These are phyloP conservation scores for Dicyrtoma fusca DNA, from an alignment of 2,888 invertebrate species.

Conservation along the genomic window DNA sequence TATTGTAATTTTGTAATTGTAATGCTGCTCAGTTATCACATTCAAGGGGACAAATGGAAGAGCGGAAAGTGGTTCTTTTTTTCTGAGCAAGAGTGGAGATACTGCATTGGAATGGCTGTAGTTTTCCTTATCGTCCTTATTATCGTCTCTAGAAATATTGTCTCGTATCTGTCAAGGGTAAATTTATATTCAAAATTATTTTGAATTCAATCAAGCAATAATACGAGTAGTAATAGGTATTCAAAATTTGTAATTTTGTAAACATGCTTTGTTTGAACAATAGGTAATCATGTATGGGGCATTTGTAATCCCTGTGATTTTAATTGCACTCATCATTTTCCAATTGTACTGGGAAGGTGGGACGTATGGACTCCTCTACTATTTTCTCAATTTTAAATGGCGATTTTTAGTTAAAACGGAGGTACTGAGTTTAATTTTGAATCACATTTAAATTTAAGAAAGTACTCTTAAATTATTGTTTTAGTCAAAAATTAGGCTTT, in stretches of 20 bases:
- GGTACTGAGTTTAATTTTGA: background rate
- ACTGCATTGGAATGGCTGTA: constrained; percentile 15
- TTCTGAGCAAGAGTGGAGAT: constrained; percentile 36
- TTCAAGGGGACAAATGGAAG: constrained; percentile 37
- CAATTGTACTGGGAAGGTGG: background rate
- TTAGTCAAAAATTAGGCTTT: too few species aligned
- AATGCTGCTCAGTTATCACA: constrained; percentile 19
- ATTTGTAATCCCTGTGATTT: background rate
- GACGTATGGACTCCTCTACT: background rate
- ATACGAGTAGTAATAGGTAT: too few species aligned
- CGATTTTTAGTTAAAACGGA: background rate
- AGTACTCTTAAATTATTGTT: too few species aligned
- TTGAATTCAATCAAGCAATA: too few species aligned
- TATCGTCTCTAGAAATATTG: constrained; percentile 19
- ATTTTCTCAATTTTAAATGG: background rate
- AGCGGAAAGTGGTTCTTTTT: constrained; percentile 8
- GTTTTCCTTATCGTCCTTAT: constrained; percentile 28
- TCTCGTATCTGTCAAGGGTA: background rate
- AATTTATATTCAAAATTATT: too few species aligned
- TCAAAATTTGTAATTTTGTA: too few species aligned
- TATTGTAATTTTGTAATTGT: too few species aligned
- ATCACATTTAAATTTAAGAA: too few species aligned
- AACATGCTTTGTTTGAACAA: background rate
- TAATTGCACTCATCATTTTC: background rate
- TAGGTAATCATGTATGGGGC: constrained; percentile 1